These are phyloP conservation scores for Trematomus bernacchii DNA, from an alignment of 2,797 vertebrate genomes.

Conservation along the genomic window DNA sequence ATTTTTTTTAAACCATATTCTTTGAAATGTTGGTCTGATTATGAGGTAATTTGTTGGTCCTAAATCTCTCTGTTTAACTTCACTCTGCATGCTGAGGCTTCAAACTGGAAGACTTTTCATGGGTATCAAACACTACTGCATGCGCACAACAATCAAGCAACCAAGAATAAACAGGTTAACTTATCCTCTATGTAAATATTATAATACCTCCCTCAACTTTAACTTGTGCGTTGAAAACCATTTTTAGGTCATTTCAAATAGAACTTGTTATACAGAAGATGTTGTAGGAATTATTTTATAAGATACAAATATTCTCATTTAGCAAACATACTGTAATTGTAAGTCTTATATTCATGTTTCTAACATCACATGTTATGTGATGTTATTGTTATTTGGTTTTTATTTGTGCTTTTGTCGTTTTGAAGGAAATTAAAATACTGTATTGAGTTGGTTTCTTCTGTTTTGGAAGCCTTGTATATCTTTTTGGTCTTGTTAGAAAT, in stretches of 20 bases:
- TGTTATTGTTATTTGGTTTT: constrained; percentile 3
- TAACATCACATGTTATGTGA: constrained; percentile 18
- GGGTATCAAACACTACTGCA: constrained; percentile 41
- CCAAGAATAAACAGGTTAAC: constrained; percentile 20
- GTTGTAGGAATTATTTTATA: constrained; percentile 58
- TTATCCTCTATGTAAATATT: constrained; percentile 36
- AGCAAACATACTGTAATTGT: constrained; percentile 9
- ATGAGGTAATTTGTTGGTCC: constrained; percentile 1
- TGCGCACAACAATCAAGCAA: constrained; percentile 34
- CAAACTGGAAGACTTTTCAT: constrained; percentile 25
- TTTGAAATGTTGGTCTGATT: neutral
- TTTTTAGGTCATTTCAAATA: constrained; percentile 21
- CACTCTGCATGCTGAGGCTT: constrained; percentile 63
- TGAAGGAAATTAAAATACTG: too few species aligned
- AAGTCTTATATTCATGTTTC: constrained; percentile 2
- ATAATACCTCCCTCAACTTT: constrained; percentile 54
- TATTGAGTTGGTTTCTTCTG: too few species aligned
- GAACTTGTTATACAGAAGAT: constrained; percentile 18
- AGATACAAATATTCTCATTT: constrained; percentile 19
- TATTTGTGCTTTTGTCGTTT: constrained; percentile 1
- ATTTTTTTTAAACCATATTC: neutral
- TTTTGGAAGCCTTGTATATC: too few species aligned
- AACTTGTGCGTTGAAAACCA: constrained; percentile 4
- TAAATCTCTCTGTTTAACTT: constrained; percentile 18
- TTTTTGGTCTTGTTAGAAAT: neutral